Conservation (phyloP, 2,113 vertebrate species). For the Campylomormyrus numenius region DNA sequence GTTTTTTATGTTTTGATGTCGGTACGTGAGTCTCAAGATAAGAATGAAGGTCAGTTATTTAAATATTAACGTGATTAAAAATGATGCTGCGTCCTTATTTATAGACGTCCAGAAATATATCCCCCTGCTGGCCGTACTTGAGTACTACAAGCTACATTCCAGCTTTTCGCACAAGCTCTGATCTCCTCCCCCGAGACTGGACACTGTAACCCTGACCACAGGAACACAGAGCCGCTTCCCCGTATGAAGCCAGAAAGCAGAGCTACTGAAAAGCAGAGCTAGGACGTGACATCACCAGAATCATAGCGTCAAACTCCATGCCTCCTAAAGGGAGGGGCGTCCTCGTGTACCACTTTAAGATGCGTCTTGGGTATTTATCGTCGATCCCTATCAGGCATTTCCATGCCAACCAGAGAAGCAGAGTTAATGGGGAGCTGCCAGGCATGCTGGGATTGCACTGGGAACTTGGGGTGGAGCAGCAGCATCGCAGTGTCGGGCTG, state of each 20-base stretch:
- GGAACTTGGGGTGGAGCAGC: not conserved
- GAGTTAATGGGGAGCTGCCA: not conserved
- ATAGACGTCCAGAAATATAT: not conserved
- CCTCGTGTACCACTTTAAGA: not conserved
- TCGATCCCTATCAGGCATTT: not conserved
- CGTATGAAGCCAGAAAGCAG: not conserved
- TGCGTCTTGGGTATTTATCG: not conserved
- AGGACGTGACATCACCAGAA: not conserved
- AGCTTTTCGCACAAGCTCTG: not conserved
- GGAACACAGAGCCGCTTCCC: not conserved
- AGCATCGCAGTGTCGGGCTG: not conserved
- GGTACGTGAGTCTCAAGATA: not conserved
- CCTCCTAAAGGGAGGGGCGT: not conserved
- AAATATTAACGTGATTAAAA: not conserved
- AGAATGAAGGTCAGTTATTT: not conserved
- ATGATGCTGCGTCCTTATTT: not conserved
- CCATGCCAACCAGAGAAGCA: slow-evolving; percentile 4
- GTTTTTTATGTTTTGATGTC: not conserved
- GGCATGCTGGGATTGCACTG: not conserved
- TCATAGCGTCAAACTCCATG: not conserved
- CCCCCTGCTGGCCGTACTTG: not conserved
- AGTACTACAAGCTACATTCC: not conserved
- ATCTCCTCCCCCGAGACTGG: not conserved
- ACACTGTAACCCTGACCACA: not conserved
- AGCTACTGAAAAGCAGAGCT: not conserved